A percentile compares a stretch with the other conserved stretches of the same genome.
Evolutionary conservation across 1,140 invertebrate genomes (phyloP).

Genomic region (Spodoptera litura): DNA sequence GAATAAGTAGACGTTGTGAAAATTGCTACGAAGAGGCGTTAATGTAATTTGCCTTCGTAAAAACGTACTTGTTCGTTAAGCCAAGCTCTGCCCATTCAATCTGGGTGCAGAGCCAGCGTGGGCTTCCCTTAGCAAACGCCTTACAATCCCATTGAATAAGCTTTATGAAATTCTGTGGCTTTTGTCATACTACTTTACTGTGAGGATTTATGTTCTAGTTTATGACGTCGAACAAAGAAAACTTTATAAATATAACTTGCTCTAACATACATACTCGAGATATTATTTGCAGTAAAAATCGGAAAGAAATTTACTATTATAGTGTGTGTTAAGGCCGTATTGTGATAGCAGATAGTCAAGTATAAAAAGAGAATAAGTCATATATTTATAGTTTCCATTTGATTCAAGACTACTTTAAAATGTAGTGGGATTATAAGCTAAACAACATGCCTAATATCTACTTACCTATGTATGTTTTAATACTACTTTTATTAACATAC

Average conservation of each 20-base stretch:
- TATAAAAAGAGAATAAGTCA: too few relatives aligned
- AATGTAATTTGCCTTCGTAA: conserved; percentile 18
- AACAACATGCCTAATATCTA: too few relatives aligned
- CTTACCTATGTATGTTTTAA: too few relatives aligned
- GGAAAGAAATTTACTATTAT: too few relatives aligned
- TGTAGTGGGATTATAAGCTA: too few relatives aligned
- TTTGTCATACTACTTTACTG: conserved; percentile 24
- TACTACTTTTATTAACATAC: too few relatives aligned
- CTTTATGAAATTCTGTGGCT: conserved; percentile 42
- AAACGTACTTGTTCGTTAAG: conserved; percentile 10
- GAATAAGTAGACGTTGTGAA: conserved; percentile 13
- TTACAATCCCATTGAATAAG: conserved; percentile 38
- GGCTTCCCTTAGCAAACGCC: conserved; percentile 26
- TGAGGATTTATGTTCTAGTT: conserved; percentile 36
- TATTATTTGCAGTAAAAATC: too few relatives aligned
- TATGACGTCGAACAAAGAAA: conserved; percentile 17
- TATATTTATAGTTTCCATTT: too few relatives aligned
- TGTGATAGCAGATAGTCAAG: neutral
- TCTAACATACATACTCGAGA: neutral
- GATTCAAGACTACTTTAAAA: too few relatives aligned
- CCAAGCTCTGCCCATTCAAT: conserved; percentile 21
- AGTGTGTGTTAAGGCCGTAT: too few relatives aligned
- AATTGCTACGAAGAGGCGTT: conserved; percentile 4
- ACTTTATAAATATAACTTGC: neutral
- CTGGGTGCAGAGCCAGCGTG: neutral